Evolutionary conservation across 2,888 invertebrate genomes (phyloP), one percentile per base, ranked within the genome.

Genomic region (Noctua janthina): DNA sequence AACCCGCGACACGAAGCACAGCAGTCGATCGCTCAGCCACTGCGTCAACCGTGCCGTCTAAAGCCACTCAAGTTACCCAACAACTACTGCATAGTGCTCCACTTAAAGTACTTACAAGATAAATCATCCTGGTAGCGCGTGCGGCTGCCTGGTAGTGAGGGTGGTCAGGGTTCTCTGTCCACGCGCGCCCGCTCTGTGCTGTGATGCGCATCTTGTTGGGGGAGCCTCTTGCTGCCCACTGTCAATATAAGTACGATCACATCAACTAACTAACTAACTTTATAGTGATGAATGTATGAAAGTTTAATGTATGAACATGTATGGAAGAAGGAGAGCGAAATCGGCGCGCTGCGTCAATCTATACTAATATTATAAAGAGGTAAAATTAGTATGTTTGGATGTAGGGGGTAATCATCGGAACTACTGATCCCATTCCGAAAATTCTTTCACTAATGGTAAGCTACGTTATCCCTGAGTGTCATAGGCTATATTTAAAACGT

Each of bases 111-210:
- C 54, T 74, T 86, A 97, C 97, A 91, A 98, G 98, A 94, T 99
- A 99, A 20, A 99, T 99, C 91, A 98, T 97, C 90, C 98, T 98
- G 5, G 98, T 98, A 49, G 99, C 99, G 69, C 97, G 97, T 56
- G 98, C 97, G 13, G 99, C 99, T 35, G 99, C 99, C 88, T 98
- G 96, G 95, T 99, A 99, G 96, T 99, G 99, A 0, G 99, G 98
- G 95, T 99, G 99, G 92, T 98, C 98, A 49, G 99, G 99, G 96
- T 99, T 98, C 93, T 99, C 98, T 68, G 99, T 98, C 99, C 99
- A 99, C 17, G 99, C 98, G 90, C 98, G 98, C 2, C 99, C 99
- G 89, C 98, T 98, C 94, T 98, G 98, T 87, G 97, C 97, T n/a
- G 95, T 94, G 78, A 98, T 98, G 95, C 98, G 98, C 97, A 99